Evolutionary conservation across 23 tunicate species (phyloP), one percentile per base, ranked within the genome.

Genomic region (Clavelina lepadiformis): DNA sequence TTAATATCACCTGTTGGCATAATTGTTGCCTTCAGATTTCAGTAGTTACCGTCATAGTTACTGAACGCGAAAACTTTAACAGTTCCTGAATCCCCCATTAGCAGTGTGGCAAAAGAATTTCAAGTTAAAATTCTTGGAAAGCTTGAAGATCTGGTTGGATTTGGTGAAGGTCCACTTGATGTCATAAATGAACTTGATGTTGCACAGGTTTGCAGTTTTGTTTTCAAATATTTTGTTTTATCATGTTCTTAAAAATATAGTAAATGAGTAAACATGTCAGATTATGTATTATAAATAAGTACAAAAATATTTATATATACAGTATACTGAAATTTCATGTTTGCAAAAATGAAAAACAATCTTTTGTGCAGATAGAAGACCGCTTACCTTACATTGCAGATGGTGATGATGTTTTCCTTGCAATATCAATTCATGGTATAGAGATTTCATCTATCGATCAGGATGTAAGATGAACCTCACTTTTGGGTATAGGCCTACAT

Each of bases 131-230:
- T 73, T 31, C 56, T 86, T 32, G 95, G 95, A 22, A 58, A 33
- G 15, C 25, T 86, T 28, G 80, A 77, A 31, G 66, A 78, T 58
- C 44, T 77, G 23, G 28, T 33, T 2, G 85, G 95, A 8, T 70
- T 35, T 3, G 85, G 80, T 24, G 78, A 82, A 29, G 95, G 95
- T 2, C 85, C 95, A 7, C 41, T 86, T 36, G 95, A 86, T 46
- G 85, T 86, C 13, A 86, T 86, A 46, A 86, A 86, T 38, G 67
- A 65, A 5, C 66, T 86, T 46, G 95, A 86, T 65, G 52, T 78
- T 65, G 95, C 95, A 3, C 95, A 86, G 85, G 95, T 86, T 28
- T 2, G 30, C 22, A 3, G 20, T 59, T n/a, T 20, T 53, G 59
- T 53, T 53, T 11, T 11, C 20, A 53, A 53, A 53, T n/a, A 18